These are phyloP conservation scores for Lasioglossum pauxillum DNA, from an alignment of 2,888 invertebrate species.

Conservation along the genomic window DNA sequence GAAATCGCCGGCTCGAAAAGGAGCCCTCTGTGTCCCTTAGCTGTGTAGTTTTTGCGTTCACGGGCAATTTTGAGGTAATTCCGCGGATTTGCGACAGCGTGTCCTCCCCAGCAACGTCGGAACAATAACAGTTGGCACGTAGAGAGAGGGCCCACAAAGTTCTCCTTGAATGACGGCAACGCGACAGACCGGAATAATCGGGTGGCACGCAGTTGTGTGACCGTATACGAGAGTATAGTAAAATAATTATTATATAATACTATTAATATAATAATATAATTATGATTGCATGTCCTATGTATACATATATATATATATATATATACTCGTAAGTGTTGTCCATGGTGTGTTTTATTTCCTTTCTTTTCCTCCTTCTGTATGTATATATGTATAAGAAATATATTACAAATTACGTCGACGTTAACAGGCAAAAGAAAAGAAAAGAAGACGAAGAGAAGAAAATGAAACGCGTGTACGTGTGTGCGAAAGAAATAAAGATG, in stretches of 20 bases:
- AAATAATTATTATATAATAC: conserved; percentile 76
- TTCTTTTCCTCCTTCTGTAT: conserved; percentile 1
- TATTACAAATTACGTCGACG: conserved; percentile 72
- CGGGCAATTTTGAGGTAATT: neutral
- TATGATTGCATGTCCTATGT: conserved; percentile 71
- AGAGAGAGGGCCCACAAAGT: conserved; percentile 32
- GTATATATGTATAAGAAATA: conserved; percentile 70
- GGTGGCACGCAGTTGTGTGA: conserved; percentile 63
- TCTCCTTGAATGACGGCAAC: conserved; percentile 28
- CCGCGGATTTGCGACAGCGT: neutral
- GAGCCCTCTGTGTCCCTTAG: neutral
- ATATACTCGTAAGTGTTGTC: conserved; percentile 56
- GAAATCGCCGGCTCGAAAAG: neutral
- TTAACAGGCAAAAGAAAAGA: conserved; percentile 68
- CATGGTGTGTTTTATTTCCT: conserved; percentile 24
- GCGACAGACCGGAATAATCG: conserved; percentile 47
- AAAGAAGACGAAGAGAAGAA: neutral
- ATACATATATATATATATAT: conserved; percentile 60
- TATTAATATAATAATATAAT: conserved; percentile 75
- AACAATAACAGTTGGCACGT: conserved; percentile 9
- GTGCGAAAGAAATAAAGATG: neutral
- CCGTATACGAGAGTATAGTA: conserved; percentile 75
- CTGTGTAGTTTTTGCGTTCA: neutral
- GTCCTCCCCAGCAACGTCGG: neutral
- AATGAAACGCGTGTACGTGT: neutral